A percentile compares a stretch with the other conserved stretches of the same genome.
Evolutionary conservation across 2,113 vertebrate species (phyloP).

Genomic region (Hemicordylus capensis): DNA sequence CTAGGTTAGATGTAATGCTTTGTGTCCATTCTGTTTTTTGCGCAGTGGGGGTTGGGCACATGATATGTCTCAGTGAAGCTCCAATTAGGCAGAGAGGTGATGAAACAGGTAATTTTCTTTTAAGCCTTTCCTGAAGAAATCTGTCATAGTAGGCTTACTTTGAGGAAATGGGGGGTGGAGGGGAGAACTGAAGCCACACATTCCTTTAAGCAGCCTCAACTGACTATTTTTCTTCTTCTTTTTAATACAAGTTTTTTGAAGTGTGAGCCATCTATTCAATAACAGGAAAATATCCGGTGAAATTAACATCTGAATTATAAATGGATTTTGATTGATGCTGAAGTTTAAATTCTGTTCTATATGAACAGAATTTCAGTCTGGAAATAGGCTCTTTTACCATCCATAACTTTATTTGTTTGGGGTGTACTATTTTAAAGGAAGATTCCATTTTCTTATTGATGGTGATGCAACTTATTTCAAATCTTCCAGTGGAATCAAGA

Average conservation of each 20-base stretch:
- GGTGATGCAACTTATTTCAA: constrained; percentile 40
- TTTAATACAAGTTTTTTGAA: constrained; percentile 41
- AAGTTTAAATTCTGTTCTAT: constrained; percentile 28
- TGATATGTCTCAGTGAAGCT: constrained; percentile 14
- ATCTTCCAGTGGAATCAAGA: constrained; percentile 54
- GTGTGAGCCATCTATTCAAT: neutral
- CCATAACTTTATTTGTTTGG: constrained; percentile 36
- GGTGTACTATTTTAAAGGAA: constrained; percentile 13
- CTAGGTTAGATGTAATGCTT: neutral
- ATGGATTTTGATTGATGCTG: constrained; percentile 25
- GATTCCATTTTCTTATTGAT: constrained; percentile 25
- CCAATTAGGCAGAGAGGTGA: neutral
- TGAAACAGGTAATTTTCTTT: neutral
- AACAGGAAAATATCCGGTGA: constrained; percentile 43
- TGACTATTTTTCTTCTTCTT: neutral
- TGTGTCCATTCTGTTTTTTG: neutral
- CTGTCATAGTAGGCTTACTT: accelerated
- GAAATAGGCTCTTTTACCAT: constrained; percentile 21
- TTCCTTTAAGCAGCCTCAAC: accelerated
- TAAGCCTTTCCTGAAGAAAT: neutral
- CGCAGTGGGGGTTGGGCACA: neutral
- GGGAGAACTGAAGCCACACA: neutral
- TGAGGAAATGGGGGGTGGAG: neutral
- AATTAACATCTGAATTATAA: constrained; percentile 52
- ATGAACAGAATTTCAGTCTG: constrained; percentile 29